These are phyloP conservation scores for Marmota monax DNA, from an alignment of 2,113 vertebrate genomes.

Conservation along the genomic window DNA sequence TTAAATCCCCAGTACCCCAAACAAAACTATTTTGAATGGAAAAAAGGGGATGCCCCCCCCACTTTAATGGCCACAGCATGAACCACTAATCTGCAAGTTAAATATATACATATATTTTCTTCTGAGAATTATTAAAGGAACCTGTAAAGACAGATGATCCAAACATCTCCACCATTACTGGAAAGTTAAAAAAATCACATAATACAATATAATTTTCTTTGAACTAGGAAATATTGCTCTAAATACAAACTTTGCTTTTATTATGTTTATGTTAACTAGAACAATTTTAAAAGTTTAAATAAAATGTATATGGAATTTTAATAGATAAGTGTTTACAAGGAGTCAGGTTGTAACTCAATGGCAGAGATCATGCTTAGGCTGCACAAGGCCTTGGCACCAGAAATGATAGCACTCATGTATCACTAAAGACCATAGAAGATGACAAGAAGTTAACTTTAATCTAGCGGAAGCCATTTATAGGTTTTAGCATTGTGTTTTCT, in stretches of 20 bases:
- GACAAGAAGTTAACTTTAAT: neutral
- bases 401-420: rapidly evolving
- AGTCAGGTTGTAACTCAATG: neutral
- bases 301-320: slow-evolving; percentile 30
- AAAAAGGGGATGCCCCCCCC: neutral
- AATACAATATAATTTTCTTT: neutral
- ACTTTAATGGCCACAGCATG: neutral
- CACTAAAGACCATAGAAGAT: neutral
- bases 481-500: neutral
- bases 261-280: neutral
- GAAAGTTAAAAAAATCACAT: neutral
- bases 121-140: slow-evolving; percentile 5
- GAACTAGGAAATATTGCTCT: slow-evolving; percentile 19
- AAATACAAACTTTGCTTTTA: slow-evolving; percentile 1
- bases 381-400: neutral
- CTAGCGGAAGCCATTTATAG: neutral
- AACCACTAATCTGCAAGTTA: neutral
- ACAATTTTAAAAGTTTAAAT: slow-evolving; percentile 21
- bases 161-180: neutral
- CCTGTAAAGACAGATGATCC: neutral
- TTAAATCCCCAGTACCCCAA: too few species aligned
- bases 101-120: neutral
- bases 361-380: neutral
- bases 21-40: neutral
- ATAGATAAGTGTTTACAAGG: neutral